These are phyloP conservation scores for Aviceda subcristata DNA, from an alignment of 2,113 vertebrate genomes.

Conservation along the genomic window DNA sequence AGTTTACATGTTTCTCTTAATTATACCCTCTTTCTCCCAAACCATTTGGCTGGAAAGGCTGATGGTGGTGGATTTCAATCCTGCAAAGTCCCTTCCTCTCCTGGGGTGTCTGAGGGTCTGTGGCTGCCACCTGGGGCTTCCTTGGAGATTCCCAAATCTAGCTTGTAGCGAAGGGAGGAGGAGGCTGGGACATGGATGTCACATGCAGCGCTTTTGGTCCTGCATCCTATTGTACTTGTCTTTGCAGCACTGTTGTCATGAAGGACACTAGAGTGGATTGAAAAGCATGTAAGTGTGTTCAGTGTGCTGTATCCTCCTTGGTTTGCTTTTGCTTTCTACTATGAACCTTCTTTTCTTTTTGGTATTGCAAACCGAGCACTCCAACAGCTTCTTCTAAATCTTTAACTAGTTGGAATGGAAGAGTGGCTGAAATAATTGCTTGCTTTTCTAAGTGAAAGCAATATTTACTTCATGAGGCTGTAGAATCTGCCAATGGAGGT, in stretches of 20 bases:
- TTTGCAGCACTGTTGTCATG: neutral
- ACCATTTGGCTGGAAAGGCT: neutral
- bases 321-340: neutral
- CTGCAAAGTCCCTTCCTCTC: neutral
- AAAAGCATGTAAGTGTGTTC: neutral
- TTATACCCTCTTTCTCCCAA: neutral
- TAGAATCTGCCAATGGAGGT: neutral
- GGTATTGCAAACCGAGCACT: neutral
- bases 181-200: accelerated
- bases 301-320: neutral
- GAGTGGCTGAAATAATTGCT: neutral
- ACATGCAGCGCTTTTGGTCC: neutral
- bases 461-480: neutral
- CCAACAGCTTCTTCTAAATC: neutral
- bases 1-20: neutral
- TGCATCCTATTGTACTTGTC: neutral
- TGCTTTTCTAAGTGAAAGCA: neutral
- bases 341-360: neutral
- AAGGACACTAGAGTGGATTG: neutral
- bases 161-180: neutral
- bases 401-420: neutral
- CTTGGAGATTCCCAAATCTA: neutral
- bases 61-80: neutral
- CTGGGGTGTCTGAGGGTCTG: neutral
- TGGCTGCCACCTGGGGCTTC: neutral